These are phyloP conservation scores for Heliconius charithonia DNA, from an alignment of 2,888 invertebrate species.

Conservation along the genomic window DNA sequence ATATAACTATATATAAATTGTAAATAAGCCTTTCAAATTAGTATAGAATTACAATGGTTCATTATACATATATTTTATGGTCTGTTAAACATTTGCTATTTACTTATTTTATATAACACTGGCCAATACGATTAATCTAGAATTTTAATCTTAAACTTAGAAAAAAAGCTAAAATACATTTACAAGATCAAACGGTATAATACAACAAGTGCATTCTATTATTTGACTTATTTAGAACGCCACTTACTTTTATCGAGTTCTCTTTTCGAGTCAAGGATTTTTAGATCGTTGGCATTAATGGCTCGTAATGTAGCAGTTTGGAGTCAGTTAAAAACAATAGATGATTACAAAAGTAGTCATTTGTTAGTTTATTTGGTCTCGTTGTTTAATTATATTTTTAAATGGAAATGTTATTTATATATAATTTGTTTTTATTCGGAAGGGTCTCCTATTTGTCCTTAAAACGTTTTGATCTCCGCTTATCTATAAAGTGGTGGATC, in stretches of 20 bases:
- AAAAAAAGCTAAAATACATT: not conserved
- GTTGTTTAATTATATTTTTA: not conserved
- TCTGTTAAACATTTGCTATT: constrained; percentile 2
- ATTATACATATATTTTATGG: constrained; percentile 21
- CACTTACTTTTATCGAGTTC: constrained; percentile 52
- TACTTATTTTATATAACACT: constrained; percentile 7
- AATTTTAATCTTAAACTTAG: not conserved
- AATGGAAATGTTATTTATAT: not conserved
- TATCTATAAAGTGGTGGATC: too few species aligned
- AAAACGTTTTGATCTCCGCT: too few species aligned
- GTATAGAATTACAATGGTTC: constrained; percentile 6
- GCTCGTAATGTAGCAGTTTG: constrained; percentile 38
- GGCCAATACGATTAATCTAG: not conserved
- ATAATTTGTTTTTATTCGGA: not conserved
- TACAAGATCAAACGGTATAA: not conserved
- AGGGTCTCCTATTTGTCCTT: too few species aligned
- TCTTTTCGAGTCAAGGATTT: constrained; percentile 52
- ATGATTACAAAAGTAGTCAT: constrained; percentile 3
- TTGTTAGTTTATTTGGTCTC: not conserved
- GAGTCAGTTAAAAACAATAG: constrained; percentile 28
- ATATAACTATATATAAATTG: not conserved
- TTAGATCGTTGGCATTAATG: constrained; percentile 52
- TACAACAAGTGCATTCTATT: constrained; percentile 32
- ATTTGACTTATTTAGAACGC: constrained; percentile 46
- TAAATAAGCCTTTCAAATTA: constrained; percentile 2